Evolutionary conservation across 2,797 vertebrate species (phyloP).

Genomic region (Ceryle rudis): DNA sequence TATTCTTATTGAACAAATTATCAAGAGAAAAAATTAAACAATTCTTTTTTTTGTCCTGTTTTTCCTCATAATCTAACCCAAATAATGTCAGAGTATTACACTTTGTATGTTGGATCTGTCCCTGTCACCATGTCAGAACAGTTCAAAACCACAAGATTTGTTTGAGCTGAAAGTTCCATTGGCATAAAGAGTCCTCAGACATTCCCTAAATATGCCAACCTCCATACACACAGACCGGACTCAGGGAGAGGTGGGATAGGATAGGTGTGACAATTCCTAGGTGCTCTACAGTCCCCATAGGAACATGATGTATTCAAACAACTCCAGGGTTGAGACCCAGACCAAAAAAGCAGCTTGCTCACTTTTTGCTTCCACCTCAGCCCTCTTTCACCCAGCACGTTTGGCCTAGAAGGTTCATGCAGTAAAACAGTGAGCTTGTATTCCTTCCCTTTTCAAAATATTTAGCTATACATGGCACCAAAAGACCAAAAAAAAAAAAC

Average conservation of each 20-base stretch:
- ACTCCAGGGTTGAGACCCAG: background rate
- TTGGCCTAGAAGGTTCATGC: background rate
- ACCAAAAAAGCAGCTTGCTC: rapidly evolving
- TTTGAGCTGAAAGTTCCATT: background rate
- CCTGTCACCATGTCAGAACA: background rate
- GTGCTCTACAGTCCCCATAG: rapidly evolving
- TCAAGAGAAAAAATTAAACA: background rate
- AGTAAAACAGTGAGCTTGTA: background rate
- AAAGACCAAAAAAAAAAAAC: background rate
- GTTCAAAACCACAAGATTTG: background rate
- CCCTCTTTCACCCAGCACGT: rapidly evolving
- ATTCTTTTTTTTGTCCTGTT: background rate
- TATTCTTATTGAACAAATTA: background rate
- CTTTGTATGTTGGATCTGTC: rapidly evolving
- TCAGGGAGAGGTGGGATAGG: background rate
- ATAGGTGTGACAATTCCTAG: background rate
- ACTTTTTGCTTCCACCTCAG: background rate
- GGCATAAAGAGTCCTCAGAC: background rate
- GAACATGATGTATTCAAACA: background rate
- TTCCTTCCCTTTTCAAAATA: background rate
- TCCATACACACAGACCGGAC: background rate
- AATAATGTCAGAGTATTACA: background rate
- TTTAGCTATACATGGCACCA: background rate
- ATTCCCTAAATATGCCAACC: rapidly evolving
- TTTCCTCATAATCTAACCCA: background rate